Conservation (phyloP, 2,888 invertebrate species). For the Pheosia tremula region DNA sequence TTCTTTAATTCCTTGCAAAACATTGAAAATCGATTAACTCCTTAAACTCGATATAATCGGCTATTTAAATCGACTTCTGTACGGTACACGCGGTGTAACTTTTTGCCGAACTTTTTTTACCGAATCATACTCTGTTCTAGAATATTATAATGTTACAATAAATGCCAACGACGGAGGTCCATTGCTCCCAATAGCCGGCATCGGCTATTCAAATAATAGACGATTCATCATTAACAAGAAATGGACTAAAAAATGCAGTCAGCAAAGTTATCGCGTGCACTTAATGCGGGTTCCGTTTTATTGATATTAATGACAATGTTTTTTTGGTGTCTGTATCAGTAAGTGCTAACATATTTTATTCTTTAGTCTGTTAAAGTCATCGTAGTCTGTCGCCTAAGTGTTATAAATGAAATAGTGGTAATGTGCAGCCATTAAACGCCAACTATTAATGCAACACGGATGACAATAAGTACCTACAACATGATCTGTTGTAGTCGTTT, state of each 20-base stretch:
- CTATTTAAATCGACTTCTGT: slow-evolving; percentile 3
- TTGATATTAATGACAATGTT: neutral
- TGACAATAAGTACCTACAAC: no score
- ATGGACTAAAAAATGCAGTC: slow-evolving; percentile 56
- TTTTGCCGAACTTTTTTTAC: slow-evolving; percentile 20
- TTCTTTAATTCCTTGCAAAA: neutral
- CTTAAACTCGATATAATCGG: slow-evolving; percentile 3
- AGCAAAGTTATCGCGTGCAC: slow-evolving; percentile 25
- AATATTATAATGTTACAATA: slow-evolving; percentile 39
- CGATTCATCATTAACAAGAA: slow-evolving; percentile 71
- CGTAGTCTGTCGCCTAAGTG: no score
- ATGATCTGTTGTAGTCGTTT: no score
- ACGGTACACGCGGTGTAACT: slow-evolving; percentile 1
- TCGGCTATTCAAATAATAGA: slow-evolving; percentile 59
- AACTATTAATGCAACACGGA: no score
- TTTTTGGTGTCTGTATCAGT: neutral
- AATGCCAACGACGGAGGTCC: slow-evolving; percentile 36
- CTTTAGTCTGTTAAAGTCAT: no score
- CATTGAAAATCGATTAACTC: slow-evolving; percentile 1
- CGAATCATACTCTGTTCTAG: slow-evolving; percentile 26
- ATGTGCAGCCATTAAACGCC: no score
- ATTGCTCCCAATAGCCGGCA: slow-evolving; percentile 45
- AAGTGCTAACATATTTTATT: neutral
- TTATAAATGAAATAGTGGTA: no score
- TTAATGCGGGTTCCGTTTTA: slow-evolving; percentile 30